Evolutionary conservation across 2,888 invertebrate genomes (phyloP).

Genomic region (Agonum fuliginosum): DNA sequence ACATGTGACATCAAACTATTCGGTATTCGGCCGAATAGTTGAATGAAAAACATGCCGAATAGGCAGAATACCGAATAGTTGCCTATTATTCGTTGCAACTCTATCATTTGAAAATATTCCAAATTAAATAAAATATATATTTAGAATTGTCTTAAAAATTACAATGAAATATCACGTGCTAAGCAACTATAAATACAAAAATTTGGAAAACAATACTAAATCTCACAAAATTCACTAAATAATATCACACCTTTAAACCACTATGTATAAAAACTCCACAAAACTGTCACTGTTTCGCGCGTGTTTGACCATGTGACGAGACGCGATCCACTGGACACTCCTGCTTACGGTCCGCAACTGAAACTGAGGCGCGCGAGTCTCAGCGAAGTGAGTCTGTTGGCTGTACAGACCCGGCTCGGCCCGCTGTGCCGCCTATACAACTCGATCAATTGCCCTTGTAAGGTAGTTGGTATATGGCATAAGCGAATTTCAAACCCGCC

Average conservation of each 20-base stretch:
- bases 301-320: constrained; percentile 6
- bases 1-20: too few relatives aligned
- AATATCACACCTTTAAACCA: background rate
- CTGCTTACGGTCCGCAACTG: background rate
- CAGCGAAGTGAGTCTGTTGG: background rate
- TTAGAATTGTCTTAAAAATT: background rate
- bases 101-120: too few relatives aligned
- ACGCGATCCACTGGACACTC: background rate
- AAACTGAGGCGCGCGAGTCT: background rate
- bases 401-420: background rate
- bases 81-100: too few relatives aligned
- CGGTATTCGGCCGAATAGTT: too few relatives aligned
- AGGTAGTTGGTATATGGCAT: background rate
- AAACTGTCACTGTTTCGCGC: background rate
- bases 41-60: too few relatives aligned
- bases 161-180: constrained; percentile 17
- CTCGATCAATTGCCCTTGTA: constrained; percentile 2
- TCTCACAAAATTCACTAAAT: too few relatives aligned
- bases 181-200: background rate
- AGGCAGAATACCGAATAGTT: too few relatives aligned
- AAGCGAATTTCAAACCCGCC: background rate
- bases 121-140: too few relatives aligned
- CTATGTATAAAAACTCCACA: background rate
- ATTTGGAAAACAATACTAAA: too few relatives aligned
- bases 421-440: background rate